Percentiles rank a stretch among this genome's conserved stretches.
phyloP scores from a whole-genome alignment of 2,888 invertebrate species.

The Coleophora flavipennella region DNA sequence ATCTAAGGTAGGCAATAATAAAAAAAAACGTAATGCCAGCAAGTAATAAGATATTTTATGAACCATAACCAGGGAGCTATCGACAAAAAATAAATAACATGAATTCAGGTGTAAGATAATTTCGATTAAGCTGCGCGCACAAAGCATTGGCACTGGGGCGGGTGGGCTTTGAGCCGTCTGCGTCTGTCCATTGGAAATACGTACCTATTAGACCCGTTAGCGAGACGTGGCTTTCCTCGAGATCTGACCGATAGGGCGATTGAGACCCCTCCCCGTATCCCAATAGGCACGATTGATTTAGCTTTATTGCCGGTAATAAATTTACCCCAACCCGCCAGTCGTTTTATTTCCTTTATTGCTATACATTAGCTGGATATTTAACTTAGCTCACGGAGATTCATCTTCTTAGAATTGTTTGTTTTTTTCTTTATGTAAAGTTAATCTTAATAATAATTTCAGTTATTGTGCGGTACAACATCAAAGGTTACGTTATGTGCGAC shows the following conservation, averaged over 20 bases:
- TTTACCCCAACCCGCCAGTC: constrained; percentile 29
- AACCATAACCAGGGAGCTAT: too few species aligned
- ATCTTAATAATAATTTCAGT: neutral
- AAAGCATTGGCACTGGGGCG: too few species aligned
- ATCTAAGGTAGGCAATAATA: too few species aligned
- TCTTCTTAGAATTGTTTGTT: neutral
- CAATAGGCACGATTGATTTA: constrained; percentile 49
- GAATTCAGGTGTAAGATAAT: too few species aligned
- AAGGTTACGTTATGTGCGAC: neutral
- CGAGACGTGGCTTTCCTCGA: constrained; percentile 25
- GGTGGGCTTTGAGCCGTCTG: constrained; percentile 3
- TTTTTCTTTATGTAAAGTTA: neutral
- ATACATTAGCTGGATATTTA: constrained; percentile 12
- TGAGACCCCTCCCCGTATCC: constrained; percentile 40
- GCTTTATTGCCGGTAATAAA: constrained; percentile 59
- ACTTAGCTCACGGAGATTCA: constrained; percentile 2
- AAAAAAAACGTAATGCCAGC: too few species aligned
- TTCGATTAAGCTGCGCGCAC: too few species aligned
- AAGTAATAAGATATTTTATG: too few species aligned
- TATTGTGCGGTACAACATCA: neutral
- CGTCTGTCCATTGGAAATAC: constrained; percentile 27
- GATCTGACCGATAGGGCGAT: constrained; percentile 42
- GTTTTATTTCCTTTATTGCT: constrained; percentile 17
- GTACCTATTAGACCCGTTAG: constrained; percentile 31
- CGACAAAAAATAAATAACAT: too few species aligned